These are phyloP conservation scores for Formica exsecta DNA, from an alignment of 1,140 invertebrate species.

Conservation along the genomic window DNA sequence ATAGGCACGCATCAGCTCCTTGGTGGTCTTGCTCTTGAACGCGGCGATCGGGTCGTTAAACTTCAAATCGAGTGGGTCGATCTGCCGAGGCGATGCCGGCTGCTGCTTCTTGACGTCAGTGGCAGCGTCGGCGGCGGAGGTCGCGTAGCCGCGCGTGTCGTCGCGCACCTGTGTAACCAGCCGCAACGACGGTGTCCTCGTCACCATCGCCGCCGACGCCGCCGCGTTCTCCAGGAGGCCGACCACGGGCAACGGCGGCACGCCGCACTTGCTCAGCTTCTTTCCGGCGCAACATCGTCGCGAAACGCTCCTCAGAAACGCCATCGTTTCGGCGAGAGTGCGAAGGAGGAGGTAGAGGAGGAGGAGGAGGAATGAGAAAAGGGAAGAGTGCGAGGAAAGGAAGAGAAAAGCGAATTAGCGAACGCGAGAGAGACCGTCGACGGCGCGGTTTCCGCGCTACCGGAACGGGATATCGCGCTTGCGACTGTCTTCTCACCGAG, in stretches of 20 bases:
- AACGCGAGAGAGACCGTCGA: conserved; percentile 58
- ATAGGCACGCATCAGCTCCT: conserved; percentile 96
- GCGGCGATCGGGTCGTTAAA: conserved; percentile 94
- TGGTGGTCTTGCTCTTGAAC: conserved; percentile 98
- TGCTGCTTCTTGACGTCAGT: conserved; percentile 72
- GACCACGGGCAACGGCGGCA: conserved; percentile 60
- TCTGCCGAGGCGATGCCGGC: conserved; percentile 81
- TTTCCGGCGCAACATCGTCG: conserved; percentile 78
- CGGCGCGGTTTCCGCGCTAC: conserved; percentile 47
- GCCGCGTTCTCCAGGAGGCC: conserved; percentile 68
- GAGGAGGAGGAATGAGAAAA: background rate
- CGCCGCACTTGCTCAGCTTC: conserved; percentile 74
- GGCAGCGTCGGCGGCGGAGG: conserved; percentile 60
- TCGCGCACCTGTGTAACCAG: conserved; percentile 75
- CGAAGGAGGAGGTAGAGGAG: background rate
- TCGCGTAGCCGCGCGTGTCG: conserved; percentile 72
- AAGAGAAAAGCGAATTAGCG: conserved; percentile 7
- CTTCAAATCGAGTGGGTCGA: conserved; percentile 94
- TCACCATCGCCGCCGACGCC: conserved; percentile 24
- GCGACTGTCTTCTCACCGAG: conserved; percentile 26
- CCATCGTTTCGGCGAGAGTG: conserved; percentile 75
- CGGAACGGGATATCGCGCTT: conserved; percentile 14
- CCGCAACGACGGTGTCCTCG: conserved; percentile 73
- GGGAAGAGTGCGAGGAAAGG: background rate
- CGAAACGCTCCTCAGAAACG: conserved; percentile 82